These are phyloP conservation scores for Teinopalpus imperialis DNA, from an alignment of 2,888 invertebrate species.

Conservation along the genomic window DNA sequence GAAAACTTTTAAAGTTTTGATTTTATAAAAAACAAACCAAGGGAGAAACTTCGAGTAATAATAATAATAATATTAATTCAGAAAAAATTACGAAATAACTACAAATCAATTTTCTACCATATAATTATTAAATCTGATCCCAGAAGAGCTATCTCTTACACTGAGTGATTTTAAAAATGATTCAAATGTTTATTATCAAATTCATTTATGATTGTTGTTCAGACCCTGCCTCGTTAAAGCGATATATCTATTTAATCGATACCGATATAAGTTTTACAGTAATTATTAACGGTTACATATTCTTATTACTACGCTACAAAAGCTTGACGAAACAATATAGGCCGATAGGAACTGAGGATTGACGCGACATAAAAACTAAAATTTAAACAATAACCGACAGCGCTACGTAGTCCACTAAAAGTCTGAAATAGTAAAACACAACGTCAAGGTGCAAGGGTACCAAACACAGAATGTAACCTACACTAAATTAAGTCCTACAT, in stretches of 20 bases:
- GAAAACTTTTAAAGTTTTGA: conserved; percentile 29
- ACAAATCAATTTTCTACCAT: conserved; percentile 9
- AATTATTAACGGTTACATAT: conserved; percentile 53
- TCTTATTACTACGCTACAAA: conserved; percentile 54
- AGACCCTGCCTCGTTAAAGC: conserved; percentile 81
- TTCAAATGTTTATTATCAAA: conserved; percentile 42
- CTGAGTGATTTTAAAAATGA: conserved; percentile 47
- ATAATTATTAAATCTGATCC: conserved; percentile 30
- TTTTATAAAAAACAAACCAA: conserved; percentile 5
- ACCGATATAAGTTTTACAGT: conserved; percentile 47
- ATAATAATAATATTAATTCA: not conserved
- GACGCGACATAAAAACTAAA: conserved; percentile 45
- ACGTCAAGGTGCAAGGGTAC: conserved; percentile 37
- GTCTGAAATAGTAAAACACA: conserved; percentile 36
- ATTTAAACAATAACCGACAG: conserved; percentile 43
- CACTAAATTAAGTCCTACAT: conserved; percentile 60
- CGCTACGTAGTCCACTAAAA: conserved; percentile 48
- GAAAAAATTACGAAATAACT: not conserved
- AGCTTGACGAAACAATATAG: conserved; percentile 71
- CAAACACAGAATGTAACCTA: conserved; percentile 39
- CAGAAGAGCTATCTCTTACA: conserved; percentile 66
- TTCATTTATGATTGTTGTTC: conserved; percentile 69
- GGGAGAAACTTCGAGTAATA: not conserved
- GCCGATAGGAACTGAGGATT: conserved; percentile 77
- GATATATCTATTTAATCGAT: conserved; percentile 67